phyloP scores from a whole-genome alignment of 2,888 invertebrate species.

The Cabera pusaria region DNA sequence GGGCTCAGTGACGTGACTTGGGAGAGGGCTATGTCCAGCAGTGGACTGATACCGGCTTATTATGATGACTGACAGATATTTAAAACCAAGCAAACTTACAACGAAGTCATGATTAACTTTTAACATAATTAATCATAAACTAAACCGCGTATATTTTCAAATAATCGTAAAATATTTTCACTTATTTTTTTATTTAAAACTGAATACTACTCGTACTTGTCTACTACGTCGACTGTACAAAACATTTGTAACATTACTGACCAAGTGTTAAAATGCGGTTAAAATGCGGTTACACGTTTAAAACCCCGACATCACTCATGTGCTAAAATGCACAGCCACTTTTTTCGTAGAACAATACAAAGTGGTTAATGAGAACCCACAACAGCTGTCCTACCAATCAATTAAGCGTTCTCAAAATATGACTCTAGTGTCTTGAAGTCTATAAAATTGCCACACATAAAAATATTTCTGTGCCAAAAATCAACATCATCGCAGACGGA shows the following conservation, averaged over 20 bases:
- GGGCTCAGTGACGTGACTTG: too few relatives aligned
- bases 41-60: too few relatives aligned
- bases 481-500: slow-evolving; percentile 69
- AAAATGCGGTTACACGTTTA: slow-evolving; percentile 11
- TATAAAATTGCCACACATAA: slow-evolving; percentile 72
- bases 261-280: slow-evolving; percentile 3
- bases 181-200: too few relatives aligned
- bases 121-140: too few relatives aligned
- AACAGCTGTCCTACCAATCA: slow-evolving; percentile 74
- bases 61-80: too few relatives aligned
- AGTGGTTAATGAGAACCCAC: slow-evolving; percentile 53
- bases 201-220: too few relatives aligned
- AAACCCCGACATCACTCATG: slow-evolving; percentile 11
- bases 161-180: too few relatives aligned
- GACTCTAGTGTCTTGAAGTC: slow-evolving; percentile 65
- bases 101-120: too few relatives aligned
- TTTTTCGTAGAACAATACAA: slow-evolving; percentile 55
- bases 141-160: too few relatives aligned
- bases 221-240: too few relatives aligned
- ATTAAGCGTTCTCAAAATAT: slow-evolving; percentile 72
- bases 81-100: too few relatives aligned
- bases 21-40: too few relatives aligned
- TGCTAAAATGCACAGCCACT: slow-evolving; percentile 26
- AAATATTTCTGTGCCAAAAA: slow-evolving; percentile 72
- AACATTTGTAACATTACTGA: not conserved